Conservation (phyloP, 2,888 invertebrate genomes). For the Drosophila nigricruria region DNA sequence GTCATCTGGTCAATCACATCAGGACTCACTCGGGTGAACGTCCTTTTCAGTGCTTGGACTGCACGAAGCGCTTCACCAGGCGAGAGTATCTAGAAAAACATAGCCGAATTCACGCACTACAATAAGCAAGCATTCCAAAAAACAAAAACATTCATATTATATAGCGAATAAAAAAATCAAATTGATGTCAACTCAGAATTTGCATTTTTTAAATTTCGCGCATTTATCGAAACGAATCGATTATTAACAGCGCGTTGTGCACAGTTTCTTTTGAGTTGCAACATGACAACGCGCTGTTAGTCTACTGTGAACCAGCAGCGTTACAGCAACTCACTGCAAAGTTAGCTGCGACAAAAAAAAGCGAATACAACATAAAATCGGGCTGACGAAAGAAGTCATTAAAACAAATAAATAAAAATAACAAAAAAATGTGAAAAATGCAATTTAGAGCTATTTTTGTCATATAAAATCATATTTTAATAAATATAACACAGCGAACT, state of each 20-base stretch:
- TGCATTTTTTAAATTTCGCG: slow-evolving; percentile 8
- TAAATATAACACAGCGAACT: slow-evolving; percentile 1
- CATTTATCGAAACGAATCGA: slow-evolving; percentile 12
- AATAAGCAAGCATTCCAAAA: not conserved
- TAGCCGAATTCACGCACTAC: not conserved
- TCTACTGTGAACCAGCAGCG: slow-evolving; percentile 9
- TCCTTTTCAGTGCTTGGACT: slow-evolving; percentile 16
- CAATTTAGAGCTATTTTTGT: slow-evolving; percentile 4
- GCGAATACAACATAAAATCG: slow-evolving; percentile 19
- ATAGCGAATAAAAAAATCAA: not conserved
- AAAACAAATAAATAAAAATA: slow-evolving; percentile 17
- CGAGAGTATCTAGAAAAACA: slow-evolving; percentile 16
- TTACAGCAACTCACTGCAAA: slow-evolving; percentile 16
- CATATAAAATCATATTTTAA: not conserved
- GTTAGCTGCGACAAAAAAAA: slow-evolving; percentile 32
- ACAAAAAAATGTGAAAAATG: slow-evolving; percentile 31
- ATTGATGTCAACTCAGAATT: not conserved
- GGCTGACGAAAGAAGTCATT: slow-evolving; percentile 6
- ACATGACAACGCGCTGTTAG: slow-evolving; percentile 14
- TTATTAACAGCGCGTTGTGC: not conserved
- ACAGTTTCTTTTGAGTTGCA: slow-evolving; percentile 20
- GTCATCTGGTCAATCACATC: slow-evolving; percentile 13
- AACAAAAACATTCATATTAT: not conserved
- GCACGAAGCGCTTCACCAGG: slow-evolving; percentile 11
- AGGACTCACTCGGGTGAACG: slow-evolving; percentile 20